phyloP scores from a whole-genome alignment of 2,797 vertebrate genomes.

The Danio jaintianensis region DNA sequence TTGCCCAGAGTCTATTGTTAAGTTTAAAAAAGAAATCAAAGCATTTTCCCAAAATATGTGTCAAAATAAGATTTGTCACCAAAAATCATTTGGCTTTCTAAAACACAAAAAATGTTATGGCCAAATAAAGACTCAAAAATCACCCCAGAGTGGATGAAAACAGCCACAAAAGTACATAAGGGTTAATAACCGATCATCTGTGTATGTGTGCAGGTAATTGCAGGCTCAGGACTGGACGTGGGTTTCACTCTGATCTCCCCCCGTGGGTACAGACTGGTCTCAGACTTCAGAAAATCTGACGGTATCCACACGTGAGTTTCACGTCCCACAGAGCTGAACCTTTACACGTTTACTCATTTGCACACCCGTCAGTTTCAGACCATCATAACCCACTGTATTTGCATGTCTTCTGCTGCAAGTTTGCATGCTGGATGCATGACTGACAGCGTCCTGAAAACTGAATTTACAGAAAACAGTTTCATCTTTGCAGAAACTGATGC shows the following conservation, averaged over 20 bases:
- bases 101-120: too few species aligned
- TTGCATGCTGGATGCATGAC: background rate
- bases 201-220: conserved; percentile 80
- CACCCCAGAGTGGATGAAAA: too few species aligned
- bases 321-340: background rate
- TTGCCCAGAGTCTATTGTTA: too few species aligned
- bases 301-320: conserved; percentile 85
- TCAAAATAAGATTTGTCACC: too few species aligned
- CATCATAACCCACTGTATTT: background rate
- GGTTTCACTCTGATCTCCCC: conserved; percentile 86
- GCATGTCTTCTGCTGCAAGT: conserved; percentile 23
- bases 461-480: conserved; percentile 13
- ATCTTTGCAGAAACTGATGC: background rate
- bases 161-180: too few species aligned
- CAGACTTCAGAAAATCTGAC: conserved; percentile 84
- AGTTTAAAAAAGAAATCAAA: too few species aligned
- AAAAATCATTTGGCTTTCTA: too few species aligned
- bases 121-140: too few species aligned
- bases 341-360: background rate
- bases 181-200: background rate
- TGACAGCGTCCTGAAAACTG: conserved; percentile 2
- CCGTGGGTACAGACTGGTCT: conserved; percentile 77
- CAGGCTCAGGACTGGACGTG: conserved; percentile 86
- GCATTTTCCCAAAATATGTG: too few species aligned
- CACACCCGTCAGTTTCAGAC: background rate